Conservation (phyloP, 2,113 vertebrate genomes). For the Seriola quinqueradiata region DNA sequence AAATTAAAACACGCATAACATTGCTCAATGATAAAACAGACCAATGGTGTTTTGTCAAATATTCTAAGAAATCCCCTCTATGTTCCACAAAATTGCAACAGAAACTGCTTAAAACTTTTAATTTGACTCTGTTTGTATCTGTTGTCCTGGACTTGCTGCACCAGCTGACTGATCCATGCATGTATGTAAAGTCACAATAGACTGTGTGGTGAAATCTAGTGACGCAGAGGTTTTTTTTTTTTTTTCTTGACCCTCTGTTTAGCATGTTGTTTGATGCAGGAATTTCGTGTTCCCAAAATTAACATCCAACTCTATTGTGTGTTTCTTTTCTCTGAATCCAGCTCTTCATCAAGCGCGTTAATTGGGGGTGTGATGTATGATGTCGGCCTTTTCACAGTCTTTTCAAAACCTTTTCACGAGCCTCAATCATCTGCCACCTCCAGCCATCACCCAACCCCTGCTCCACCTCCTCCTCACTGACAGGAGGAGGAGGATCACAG, state of each 20-base stretch:
- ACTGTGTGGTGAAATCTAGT: too few species aligned
- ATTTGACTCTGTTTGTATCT: too few species aligned
- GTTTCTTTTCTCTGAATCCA: neutral
- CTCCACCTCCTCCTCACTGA: slow-evolving; percentile 36
- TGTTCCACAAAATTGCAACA: too few species aligned
- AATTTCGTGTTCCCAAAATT: neutral
- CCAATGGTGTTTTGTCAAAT: too few species aligned
- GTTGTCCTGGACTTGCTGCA: too few species aligned
- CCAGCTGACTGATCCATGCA: too few species aligned
- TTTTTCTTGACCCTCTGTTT: neutral
- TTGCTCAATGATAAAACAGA: too few species aligned
- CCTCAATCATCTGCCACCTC: slow-evolving; percentile 39
- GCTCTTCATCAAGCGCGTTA: slow-evolving; percentile 3
- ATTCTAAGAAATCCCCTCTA: too few species aligned
- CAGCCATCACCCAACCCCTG: slow-evolving; percentile 14
- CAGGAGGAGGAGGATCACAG: slow-evolving; percentile 19
- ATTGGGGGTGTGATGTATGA: neutral
- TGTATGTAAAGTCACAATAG: too few species aligned
- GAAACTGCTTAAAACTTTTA: too few species aligned
- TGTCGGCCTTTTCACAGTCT: slow-evolving; percentile 13
- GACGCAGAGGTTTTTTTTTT: too few species aligned
- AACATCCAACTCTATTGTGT: neutral
- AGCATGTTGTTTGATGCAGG: neutral
- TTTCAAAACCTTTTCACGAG: neutral
- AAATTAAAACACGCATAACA: too few species aligned